Percentiles rank a stretch among this genome's conserved stretches.
Conservation (phyloP, 2,797 vertebrate genomes). For the Falco biarmicus region DNA sequence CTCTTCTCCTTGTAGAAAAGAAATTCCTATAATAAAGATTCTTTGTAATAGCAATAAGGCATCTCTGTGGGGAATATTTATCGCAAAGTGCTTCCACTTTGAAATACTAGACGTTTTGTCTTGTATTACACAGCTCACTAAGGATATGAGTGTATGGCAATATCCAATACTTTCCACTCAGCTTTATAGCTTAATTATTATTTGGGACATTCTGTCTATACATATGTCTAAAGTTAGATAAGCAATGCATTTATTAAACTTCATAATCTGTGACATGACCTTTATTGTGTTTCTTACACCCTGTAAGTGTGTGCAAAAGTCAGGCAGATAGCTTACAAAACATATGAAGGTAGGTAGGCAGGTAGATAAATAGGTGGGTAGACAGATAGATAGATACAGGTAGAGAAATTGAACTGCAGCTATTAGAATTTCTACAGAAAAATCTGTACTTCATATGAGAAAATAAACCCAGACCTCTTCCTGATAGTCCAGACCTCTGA, state of each 20-base stretch:
- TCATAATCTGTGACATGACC: not conserved
- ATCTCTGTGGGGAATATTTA: conserved; percentile 59
- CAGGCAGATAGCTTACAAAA: not conserved
- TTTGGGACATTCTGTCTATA: not conserved
- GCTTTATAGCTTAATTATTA: not conserved
- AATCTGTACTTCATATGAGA: not conserved
- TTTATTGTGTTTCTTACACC: not conserved
- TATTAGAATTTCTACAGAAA: not conserved
- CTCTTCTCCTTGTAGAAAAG: conserved; percentile 64
- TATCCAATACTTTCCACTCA: not conserved
- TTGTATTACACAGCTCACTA: not conserved
- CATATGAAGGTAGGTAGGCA: not conserved
- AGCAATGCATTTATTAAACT: not conserved
- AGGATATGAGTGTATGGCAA: not conserved
- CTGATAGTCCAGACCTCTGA: not conserved
- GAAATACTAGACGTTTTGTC: conserved; percentile 17
- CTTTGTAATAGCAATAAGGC: conserved; percentile 56
- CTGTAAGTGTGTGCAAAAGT: not conserved
- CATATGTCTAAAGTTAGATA: not conserved
- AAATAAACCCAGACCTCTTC: not conserved
- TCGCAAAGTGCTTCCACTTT: conserved; percentile 48
- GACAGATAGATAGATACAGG: not conserved
- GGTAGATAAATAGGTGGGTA: not conserved
- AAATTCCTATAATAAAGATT: conserved; percentile 58
- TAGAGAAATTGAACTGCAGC: not conserved